Conservation (phyloP, 2,797 vertebrate species). For the Synaphobranchus kaupii region DNA sequence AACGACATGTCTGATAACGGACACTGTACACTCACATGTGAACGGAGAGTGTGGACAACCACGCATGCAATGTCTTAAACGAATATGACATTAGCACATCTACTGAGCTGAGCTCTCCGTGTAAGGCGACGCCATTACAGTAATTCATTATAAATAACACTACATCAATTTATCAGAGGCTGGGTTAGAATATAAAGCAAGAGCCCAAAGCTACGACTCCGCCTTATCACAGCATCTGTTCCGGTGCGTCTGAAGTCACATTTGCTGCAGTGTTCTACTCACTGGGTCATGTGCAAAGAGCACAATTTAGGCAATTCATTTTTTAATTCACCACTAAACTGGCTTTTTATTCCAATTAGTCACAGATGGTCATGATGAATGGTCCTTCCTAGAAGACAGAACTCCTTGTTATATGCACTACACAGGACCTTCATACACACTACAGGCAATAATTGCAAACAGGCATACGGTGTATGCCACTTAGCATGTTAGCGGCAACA, state of each 20-base stretch:
- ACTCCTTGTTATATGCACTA: not conserved
- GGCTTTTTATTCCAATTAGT: not conserved
- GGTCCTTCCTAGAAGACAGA: too few species aligned
- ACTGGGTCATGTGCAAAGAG: not conserved
- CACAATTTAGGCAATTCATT: not conserved
- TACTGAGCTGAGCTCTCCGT: not conserved
- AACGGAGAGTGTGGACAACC: not conserved
- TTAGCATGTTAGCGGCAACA: too few species aligned
- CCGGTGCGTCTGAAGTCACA: not conserved
- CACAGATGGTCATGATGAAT: too few species aligned
- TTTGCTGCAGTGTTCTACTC: not conserved
- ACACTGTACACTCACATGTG: slow-evolving; percentile 3
- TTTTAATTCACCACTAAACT: too few species aligned
- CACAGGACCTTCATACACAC: not conserved
- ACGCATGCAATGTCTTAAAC: not conserved
- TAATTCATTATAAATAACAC: not conserved
- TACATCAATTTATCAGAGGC: not conserved
- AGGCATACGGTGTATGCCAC: too few species aligned
- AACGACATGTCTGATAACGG: slow-evolving; percentile 34
- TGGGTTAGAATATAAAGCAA: not conserved
- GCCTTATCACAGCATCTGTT: not conserved
- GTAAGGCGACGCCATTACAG: not conserved
- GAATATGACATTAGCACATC: not conserved
- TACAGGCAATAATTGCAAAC: not conserved
- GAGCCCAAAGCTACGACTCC: not conserved